Evolutionary conservation across 2,888 invertebrate species (phyloP).

Genomic region (Cryptus armator): DNA sequence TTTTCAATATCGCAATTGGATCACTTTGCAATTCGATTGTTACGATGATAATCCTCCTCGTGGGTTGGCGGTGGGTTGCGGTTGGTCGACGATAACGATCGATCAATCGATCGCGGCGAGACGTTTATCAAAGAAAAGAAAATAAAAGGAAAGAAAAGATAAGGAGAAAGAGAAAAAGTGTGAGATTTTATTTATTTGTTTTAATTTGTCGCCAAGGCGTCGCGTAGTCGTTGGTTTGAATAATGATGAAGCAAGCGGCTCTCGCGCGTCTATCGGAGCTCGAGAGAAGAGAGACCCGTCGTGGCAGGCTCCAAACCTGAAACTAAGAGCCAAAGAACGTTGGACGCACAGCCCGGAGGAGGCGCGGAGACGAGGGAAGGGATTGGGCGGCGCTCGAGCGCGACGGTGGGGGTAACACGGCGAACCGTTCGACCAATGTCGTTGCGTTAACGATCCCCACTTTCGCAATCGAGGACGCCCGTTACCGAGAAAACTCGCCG

Average conservation of each 20-base stretch:
- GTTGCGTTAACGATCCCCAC: conserved; percentile 80
- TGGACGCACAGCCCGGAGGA: conserved; percentile 84
- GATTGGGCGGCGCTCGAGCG: conserved; percentile 76
- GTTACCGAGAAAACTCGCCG: conserved; percentile 74
- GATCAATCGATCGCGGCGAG: background rate
- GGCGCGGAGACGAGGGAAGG: conserved; percentile 80
- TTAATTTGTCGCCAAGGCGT: background rate
- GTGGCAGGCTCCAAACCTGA: conserved; percentile 85
- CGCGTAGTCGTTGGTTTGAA: background rate
- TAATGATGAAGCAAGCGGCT: background rate
- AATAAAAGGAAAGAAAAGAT: background rate
- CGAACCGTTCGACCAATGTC: conserved; percentile 79
- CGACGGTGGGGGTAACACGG: conserved; percentile 79
- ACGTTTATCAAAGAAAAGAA: background rate
- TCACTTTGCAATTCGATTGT: conserved; percentile 24
- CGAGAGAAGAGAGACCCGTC: conserved; percentile 83
- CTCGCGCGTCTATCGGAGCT: conserved; percentile 71
- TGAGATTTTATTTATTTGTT: background rate
- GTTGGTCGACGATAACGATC: conserved; percentile 17
- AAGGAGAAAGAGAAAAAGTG: background rate
- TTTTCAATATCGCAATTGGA: background rate
- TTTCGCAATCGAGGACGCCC: conserved; percentile 78
- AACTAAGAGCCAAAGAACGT: conserved; percentile 85
- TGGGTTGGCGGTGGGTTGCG: background rate
- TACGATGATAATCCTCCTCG: conserved; percentile 43